A percentile compares a stretch with the other conserved stretches of the same genome.
These are phyloP conservation scores for Trichonephila clavata DNA, from an alignment of 1,140 invertebrate genomes.

Conservation along the genomic window DNA sequence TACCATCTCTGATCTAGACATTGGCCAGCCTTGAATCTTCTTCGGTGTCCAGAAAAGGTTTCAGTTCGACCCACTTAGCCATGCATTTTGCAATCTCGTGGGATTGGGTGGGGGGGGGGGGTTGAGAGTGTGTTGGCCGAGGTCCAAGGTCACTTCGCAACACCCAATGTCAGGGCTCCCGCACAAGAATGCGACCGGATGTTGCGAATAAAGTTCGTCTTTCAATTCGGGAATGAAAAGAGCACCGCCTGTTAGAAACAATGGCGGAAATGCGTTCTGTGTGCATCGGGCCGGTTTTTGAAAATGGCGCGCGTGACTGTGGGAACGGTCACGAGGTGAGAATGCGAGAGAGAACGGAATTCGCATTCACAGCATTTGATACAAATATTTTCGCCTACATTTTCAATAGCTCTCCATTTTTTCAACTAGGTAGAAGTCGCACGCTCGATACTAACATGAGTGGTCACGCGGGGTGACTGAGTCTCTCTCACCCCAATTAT, in stretches of 20 bases:
- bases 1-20: not conserved
- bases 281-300: not conserved
- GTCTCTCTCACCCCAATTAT: too few species aligned
- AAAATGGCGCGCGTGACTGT: not conserved
- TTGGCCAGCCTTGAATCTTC: not conserved
- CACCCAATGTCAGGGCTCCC: constrained; percentile 26
- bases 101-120: not conserved
- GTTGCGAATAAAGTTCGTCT: constrained; percentile 23
- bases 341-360: not conserved
- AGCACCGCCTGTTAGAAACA: not conserved
- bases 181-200: constrained; percentile 1
- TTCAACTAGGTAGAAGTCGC: too few species aligned
- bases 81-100: not conserved
- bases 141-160: constrained; percentile 7
- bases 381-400: too few species aligned
- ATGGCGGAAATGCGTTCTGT: not conserved
- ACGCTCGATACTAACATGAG: too few species aligned
- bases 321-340: not conserved
- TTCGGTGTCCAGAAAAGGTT: too few species aligned
- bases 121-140: not conserved
- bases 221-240: not conserved
- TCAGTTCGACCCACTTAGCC: not conserved
- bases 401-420: too few species aligned
- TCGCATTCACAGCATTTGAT: not conserved
- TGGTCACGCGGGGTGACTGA: too few species aligned